Evolutionary conservation across 2,888 invertebrate species (phyloP), one percentile per base, ranked within the genome.

Genomic region (Cantharis nigra): DNA sequence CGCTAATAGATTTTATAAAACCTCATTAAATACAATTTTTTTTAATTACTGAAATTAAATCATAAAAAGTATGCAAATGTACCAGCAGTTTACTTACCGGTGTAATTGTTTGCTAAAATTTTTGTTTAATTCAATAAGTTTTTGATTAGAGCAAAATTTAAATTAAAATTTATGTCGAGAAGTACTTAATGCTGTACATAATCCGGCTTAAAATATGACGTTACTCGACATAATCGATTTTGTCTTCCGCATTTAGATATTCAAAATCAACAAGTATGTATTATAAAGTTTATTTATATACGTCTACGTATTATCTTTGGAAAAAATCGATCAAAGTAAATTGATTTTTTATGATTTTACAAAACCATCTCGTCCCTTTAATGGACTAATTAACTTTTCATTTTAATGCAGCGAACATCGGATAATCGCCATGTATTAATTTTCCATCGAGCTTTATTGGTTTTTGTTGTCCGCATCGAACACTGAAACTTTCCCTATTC

Each of bases 221-320:
- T 23, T 72, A 18, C 23, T 65, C 67, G 49, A 72, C 71, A 72
- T 33, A 13, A 67, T 23, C 14, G 30, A 63, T 70, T 70, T 28
- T 69, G 62, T 33, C 72, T 73, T 69, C 69, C 72, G 49, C 72
- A 69, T 73, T 73, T 73, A 73, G 67, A 73, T 73, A 73, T 73
- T 73, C 62, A 73, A 73, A 73, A 65, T 69, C 72, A 49, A 73
- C 67, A 73, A 69, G 72, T 73, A 73, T 18, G 18, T 23, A 65
- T 72, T 72, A 72, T 72, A 67, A 72, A 33, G 23, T 72, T 49
- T 72, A 72, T 73, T 73, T 73, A 67, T 72, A 67, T 10, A 23
- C 64, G 23, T 14, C 71, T n/a, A 67, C 20, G 23, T 67, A 20
- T 30, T 67, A 65, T 20, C 11, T 23, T 16, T 26, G 1, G 23